A percentile compares a stretch with the other conserved stretches of the same genome.
These are phyloP conservation scores for Semnopithecus entellus DNA, from an alignment of 2,113 vertebrate species.

Conservation along the genomic window DNA sequence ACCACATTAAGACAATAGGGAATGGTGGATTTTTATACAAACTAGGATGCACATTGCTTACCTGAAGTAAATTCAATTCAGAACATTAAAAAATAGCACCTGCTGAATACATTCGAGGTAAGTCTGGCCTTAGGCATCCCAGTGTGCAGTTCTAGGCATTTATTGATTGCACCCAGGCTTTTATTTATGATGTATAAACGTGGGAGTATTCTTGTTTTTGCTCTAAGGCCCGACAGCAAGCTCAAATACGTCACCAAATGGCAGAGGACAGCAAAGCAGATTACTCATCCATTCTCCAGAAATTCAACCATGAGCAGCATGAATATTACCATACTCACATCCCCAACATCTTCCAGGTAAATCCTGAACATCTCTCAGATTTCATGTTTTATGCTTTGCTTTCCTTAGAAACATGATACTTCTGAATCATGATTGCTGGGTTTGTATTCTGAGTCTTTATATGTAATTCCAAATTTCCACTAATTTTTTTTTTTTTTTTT, in stretches of 20 bases:
- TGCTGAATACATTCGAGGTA: not conserved
- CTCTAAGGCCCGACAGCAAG: constrained; percentile 94
- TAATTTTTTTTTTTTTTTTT: not conserved
- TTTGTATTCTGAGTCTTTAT: not conserved
- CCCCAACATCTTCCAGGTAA: constrained; percentile 95
- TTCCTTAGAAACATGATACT: not conserved
- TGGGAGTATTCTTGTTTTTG: not conserved
- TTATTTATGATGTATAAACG: not conserved
- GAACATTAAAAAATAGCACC: not conserved
- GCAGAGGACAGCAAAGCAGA: constrained; percentile 95
- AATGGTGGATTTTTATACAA: not conserved
- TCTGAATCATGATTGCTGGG: not conserved
- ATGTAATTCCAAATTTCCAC: not conserved
- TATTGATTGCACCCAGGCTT: not conserved
- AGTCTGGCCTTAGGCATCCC: not conserved
- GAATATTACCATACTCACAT: constrained; percentile 95
- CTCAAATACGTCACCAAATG: constrained; percentile 96
- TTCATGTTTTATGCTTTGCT: not conserved
- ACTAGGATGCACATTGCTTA: not conserved
- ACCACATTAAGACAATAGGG: not conserved
- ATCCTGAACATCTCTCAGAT: not conserved
- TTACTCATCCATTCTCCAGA: constrained; percentile 92
- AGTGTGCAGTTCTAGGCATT: not conserved
- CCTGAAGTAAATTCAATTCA: not conserved
- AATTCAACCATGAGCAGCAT: constrained; percentile 96